Base-by-base conservation (phyloP, 2,113 vertebrate genomes). In the Periophthalmus modestus region DNA sequence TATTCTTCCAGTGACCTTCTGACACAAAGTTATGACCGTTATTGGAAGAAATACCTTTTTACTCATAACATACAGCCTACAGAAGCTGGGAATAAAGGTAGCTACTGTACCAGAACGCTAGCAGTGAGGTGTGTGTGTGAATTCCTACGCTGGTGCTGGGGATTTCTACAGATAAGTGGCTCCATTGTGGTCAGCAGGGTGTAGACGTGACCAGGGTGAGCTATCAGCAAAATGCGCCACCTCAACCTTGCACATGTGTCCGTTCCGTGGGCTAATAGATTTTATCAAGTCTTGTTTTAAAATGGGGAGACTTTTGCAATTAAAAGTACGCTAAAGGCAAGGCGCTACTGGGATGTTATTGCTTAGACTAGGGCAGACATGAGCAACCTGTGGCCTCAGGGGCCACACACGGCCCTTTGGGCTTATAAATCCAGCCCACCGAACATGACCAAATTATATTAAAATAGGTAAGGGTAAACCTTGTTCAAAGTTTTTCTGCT, bases 121-220 rank as follows among this genome's bases (percentile, higher is more conserved):
- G 9, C n/a, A 15, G 23, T 28, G 23, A 59, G 1, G 50, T 54
- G 28, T 62, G 34, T 65, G 19, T 39, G 62, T n/a, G 34, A 65
- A 65, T 65, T 34, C 9, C 9, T 65, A 15, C 63, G 74, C 57
- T 58, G 62, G 54, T 62, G 28, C 73, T 71, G 23, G 24, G 59
- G 55, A 36, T 66, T 74, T 83, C 78, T 81, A 74, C 55, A 66
- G 74, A 73, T 67, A 77, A 66, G 71, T 85, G 71, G 57, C 9
- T 74, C 69, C 52, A 50, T 79, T 5, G 19, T 75, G 72, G 78
- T 85, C 80, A 82, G 74, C 75, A 75, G 66, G 69, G 71, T 65
- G 11, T 43, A 58, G 23, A 82, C 48, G 59, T 16, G 34, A 63
- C 15, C 43, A 65, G 57, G 73, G n/a, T 69, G 66, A 66, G 28